A percentile compares a stretch with the other conserved stretches of the same genome.
Evolutionary conservation across 1,140 invertebrate genomes (phyloP).

Genomic region (Ceratosolen fusciceps): DNA sequence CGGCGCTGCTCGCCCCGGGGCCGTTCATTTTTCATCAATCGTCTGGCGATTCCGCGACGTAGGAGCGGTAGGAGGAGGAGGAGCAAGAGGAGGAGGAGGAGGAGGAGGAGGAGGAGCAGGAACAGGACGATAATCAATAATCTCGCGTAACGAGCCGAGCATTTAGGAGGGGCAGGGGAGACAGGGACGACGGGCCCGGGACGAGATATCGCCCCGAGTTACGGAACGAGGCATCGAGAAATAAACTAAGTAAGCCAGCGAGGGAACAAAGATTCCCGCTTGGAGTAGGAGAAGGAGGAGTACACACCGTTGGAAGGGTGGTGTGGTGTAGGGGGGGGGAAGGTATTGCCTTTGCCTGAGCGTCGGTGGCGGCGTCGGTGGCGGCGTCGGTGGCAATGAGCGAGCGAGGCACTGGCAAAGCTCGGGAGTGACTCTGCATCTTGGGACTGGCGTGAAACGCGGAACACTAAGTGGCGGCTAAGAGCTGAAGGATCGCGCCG

Average conservation of each 20-base stretch:
- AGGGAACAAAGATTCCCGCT: background rate
- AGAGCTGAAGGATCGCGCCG: conserved; percentile 30
- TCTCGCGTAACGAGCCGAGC: conserved; percentile 41
- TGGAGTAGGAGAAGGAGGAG: background rate
- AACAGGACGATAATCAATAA: conserved; percentile 46
- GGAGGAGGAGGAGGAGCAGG: no score
- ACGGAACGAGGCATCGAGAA: background rate
- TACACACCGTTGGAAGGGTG: background rate
- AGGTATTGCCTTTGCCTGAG: background rate
- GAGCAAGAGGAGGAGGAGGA: no score
- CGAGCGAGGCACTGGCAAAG: conserved; percentile 10
- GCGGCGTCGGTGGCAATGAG: background rate
- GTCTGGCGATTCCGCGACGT: no score
- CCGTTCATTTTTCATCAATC: conserved; percentile 43
- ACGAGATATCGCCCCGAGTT: conserved; percentile 11
- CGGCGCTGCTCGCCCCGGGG: background rate
- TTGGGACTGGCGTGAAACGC: conserved; percentile 23
- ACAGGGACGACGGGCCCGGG: background rate
- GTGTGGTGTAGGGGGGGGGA: background rate
- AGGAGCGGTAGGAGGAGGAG: no score
- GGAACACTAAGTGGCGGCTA: conserved; percentile 43
- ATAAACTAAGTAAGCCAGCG: conserved; percentile 11
- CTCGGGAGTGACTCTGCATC: conserved; percentile 40
- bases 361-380: no score
- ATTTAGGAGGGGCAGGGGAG: conserved; percentile 32